Evolutionary conservation across 2,888 invertebrate species (phyloP).

Genomic region (Sarcophaga rosellei): DNA sequence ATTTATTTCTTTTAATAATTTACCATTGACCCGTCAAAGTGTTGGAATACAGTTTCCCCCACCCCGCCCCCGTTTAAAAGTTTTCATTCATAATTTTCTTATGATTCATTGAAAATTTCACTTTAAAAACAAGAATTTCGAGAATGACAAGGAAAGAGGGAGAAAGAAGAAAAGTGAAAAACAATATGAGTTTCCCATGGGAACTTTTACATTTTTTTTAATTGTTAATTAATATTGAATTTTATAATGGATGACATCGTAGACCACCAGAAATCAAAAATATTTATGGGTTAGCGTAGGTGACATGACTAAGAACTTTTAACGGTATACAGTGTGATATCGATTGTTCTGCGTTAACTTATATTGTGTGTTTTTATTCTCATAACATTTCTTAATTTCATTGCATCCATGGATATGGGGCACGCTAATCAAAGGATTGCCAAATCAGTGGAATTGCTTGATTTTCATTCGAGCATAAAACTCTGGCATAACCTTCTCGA

Average conservation of each 20-base stretch:
- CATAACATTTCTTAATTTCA: too few relatives aligned
- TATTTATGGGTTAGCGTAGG: not conserved
- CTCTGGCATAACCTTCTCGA: too few relatives aligned
- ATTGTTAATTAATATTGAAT: slow-evolving; percentile 35
- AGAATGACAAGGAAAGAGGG: too few relatives aligned
- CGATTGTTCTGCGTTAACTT: not conserved
- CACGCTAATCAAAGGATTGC: too few relatives aligned
- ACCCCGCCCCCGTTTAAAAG: not conserved
- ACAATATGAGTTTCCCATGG: slow-evolving; percentile 51
- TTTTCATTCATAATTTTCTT: too few relatives aligned
- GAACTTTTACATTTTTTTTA: slow-evolving; percentile 58
- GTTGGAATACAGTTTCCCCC: slow-evolving; percentile 4
- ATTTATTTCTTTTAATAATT: too few relatives aligned
- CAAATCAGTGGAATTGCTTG: too few relatives aligned
- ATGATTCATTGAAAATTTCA: too few relatives aligned
- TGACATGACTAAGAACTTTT: not conserved
- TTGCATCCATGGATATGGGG: too few relatives aligned
- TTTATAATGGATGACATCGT: slow-evolving; percentile 19
- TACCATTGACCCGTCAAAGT: not conserved
- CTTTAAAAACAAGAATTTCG: too few relatives aligned
- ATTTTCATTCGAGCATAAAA: too few relatives aligned
- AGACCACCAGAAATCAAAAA: not conserved
- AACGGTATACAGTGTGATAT: not conserved
- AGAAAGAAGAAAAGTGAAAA: slow-evolving; percentile 2
- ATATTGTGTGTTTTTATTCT: too few relatives aligned